These are phyloP conservation scores for Dolichomitus sp. DNA, from an alignment of 2,888 invertebrate species.

Conservation along the genomic window DNA sequence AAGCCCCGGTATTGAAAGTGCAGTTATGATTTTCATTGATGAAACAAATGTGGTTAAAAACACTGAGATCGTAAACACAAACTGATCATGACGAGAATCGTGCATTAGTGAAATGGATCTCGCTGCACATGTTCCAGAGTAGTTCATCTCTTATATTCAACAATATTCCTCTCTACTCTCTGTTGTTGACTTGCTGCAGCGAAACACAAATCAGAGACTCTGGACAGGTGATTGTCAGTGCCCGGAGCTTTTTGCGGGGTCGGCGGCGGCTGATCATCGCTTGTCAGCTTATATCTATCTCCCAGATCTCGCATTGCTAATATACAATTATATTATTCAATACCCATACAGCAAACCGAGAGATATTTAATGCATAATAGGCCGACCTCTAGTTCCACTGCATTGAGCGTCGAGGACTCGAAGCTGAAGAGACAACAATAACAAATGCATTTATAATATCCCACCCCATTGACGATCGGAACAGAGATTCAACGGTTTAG, in stretches of 20 bases:
- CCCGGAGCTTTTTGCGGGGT: conserved; percentile 76
- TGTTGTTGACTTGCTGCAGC: conserved; percentile 18
- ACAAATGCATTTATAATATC: conserved; percentile 11
- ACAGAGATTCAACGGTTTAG: conserved; percentile 7
- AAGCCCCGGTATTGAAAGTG: not conserved
- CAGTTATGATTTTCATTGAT: not conserved
- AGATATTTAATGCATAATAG: not conserved
- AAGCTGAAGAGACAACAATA: not conserved
- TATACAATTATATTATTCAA: not conserved
- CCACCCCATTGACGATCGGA: not conserved
- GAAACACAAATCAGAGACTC: conserved; percentile 68
- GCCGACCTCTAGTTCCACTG: conserved; percentile 5
- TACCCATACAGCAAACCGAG: conserved; percentile 1
- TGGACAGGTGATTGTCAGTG: conserved; percentile 85
- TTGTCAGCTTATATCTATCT: conserved; percentile 1
- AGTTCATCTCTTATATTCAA: not conserved
- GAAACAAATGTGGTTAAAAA: not conserved
- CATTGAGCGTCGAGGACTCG: not conserved
- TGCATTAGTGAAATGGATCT: not conserved
- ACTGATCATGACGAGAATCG: not conserved
- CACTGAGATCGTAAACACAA: not conserved
- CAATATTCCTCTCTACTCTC: not conserved
- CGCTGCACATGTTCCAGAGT: conserved; percentile 7
- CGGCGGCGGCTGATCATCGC: conserved; percentile 18
- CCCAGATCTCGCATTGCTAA: not conserved